Evolutionary conservation across 2,113 vertebrate species (phyloP).

Genomic region (Plotosus lineatus): DNA sequence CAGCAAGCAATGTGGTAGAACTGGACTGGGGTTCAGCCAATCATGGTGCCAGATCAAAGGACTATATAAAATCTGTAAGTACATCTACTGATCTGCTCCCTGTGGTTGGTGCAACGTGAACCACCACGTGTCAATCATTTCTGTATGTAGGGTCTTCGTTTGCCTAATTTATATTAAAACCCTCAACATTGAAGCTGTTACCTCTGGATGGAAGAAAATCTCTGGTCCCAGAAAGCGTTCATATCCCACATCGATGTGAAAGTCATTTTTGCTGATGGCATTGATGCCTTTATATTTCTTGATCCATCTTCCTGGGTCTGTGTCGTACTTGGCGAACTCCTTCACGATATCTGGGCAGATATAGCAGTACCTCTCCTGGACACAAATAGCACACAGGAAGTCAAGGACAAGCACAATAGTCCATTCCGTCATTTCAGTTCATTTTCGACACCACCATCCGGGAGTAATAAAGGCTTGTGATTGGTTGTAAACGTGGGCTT

Average conservation of each 20-base stretch:
- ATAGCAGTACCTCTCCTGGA: slow-evolving; percentile 87
- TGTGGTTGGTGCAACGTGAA: too few species aligned
- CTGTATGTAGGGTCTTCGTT: too few species aligned
- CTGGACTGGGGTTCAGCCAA: too few species aligned
- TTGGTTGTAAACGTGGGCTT: not conserved
- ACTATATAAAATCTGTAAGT: too few species aligned
- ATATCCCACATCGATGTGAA: slow-evolving; percentile 89
- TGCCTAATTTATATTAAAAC: too few species aligned
- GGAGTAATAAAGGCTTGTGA: not conserved
- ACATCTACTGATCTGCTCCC: too few species aligned
- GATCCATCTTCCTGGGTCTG: slow-evolving; percentile 87
- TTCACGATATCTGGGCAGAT: slow-evolving; percentile 92
- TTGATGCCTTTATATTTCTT: slow-evolving; percentile 88
- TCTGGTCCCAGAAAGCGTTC: slow-evolving; percentile 90
- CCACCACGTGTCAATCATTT: too few species aligned
- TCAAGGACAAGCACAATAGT: not conserved
- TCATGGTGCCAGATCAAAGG: too few species aligned
- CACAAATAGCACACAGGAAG: not conserved
- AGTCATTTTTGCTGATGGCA: slow-evolving; percentile 83
- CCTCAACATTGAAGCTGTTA: slow-evolving; percentile 45
- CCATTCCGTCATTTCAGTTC: not conserved
- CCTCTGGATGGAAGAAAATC: slow-evolving; percentile 93
- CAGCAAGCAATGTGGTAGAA: too few species aligned
- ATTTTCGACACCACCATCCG: not conserved
- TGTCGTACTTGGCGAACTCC: slow-evolving; percentile 91